A percentile compares a stretch with the other conserved stretches of the same genome.
Evolutionary conservation across 2,113 vertebrate genomes (phyloP).

Genomic region (Thalassoma bifasciatum): DNA sequence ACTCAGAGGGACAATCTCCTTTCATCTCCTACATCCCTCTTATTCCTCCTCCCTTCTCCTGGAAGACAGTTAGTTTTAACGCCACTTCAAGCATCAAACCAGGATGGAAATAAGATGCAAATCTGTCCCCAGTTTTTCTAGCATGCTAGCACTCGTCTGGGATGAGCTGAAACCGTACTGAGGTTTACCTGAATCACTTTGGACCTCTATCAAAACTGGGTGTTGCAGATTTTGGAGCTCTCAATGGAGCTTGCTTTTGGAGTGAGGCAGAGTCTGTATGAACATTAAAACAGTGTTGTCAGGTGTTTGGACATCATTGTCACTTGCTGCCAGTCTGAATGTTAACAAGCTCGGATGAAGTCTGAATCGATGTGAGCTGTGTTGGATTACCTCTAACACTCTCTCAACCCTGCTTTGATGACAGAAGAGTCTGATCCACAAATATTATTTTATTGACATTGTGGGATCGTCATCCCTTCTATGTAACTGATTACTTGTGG

Average conservation of each 20-base stretch:
- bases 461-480: conserved; percentile 31
- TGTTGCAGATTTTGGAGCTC: background rate
- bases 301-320: conserved; percentile 58
- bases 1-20: conserved; percentile 36
- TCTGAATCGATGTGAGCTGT: background rate
- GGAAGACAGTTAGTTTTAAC: conserved; percentile 62
- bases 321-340: conserved; percentile 15
- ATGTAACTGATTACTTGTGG: conserved; percentile 14
- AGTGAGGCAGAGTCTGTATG: conserved; percentile 28
- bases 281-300: conserved; percentile 54
- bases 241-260: conserved; percentile 39
- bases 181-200: conserved; percentile 27
- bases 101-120: conserved; percentile 86
- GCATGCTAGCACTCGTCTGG: conserved; percentile 64
- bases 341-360: conserved; percentile 22
- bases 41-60: conserved; percentile 35
- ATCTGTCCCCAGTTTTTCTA: conserved; percentile 60
- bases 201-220: conserved; percentile 13
- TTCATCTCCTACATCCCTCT: conserved; percentile 7
- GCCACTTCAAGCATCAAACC: conserved; percentile 60
- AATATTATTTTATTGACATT: conserved; percentile 54
- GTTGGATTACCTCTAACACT: background rate
- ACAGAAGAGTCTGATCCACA: conserved; percentile 5
- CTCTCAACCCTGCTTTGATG: background rate
- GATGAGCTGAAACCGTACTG: conserved; percentile 44